Evolutionary conservation across 2,888 invertebrate species (phyloP).

Genomic region (Phalera bucephala): DNA sequence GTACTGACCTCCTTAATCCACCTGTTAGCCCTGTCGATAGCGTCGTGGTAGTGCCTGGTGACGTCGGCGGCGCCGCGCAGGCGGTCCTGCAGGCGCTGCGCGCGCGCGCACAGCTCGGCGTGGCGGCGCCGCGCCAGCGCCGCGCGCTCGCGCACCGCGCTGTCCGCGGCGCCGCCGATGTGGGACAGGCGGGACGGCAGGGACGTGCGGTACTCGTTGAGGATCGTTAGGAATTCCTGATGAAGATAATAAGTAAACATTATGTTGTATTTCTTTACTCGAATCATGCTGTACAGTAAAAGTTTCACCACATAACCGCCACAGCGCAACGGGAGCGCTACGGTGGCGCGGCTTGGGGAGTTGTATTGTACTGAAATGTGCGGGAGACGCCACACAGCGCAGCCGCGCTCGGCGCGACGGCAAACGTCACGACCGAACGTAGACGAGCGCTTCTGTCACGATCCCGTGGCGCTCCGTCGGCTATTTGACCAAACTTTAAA

Average conservation of each 20-base stretch:
- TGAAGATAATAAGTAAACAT: background rate
- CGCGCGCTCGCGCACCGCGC: slow-evolving; percentile 91
- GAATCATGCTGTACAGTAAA: too few relatives aligned
- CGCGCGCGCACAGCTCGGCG: slow-evolving; percentile 91
- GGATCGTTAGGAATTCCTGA: slow-evolving; percentile 89
- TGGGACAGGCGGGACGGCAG: slow-evolving; percentile 92
- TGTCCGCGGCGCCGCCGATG: slow-evolving; percentile 85
- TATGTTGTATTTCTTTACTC: too few relatives aligned
- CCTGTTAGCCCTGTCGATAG: slow-evolving; percentile 89
- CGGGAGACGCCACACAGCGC: too few relatives aligned
- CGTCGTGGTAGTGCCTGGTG: slow-evolving; percentile 87
- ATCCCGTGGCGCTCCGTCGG: too few relatives aligned
- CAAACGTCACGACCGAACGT: too few relatives aligned
- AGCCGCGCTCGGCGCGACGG: too few relatives aligned
- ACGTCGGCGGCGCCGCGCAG: slow-evolving; percentile 88
- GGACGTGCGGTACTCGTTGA: slow-evolving; percentile 94
- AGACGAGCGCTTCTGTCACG: too few relatives aligned
- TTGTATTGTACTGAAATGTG: too few relatives aligned
- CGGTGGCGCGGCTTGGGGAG: too few relatives aligned
- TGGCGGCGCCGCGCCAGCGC: slow-evolving; percentile 90
- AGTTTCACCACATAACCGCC: too few relatives aligned
- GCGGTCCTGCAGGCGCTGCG: slow-evolving; percentile 92
- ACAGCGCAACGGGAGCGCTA: too few relatives aligned
- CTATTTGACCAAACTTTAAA: too few relatives aligned
- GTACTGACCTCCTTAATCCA: slow-evolving; percentile 89